Percentiles rank a stretch among this genome's conserved stretches.
These are phyloP conservation scores for Druon quercuslanigerum DNA, from an alignment of 1,140 invertebrate species.

Conservation along the genomic window DNA sequence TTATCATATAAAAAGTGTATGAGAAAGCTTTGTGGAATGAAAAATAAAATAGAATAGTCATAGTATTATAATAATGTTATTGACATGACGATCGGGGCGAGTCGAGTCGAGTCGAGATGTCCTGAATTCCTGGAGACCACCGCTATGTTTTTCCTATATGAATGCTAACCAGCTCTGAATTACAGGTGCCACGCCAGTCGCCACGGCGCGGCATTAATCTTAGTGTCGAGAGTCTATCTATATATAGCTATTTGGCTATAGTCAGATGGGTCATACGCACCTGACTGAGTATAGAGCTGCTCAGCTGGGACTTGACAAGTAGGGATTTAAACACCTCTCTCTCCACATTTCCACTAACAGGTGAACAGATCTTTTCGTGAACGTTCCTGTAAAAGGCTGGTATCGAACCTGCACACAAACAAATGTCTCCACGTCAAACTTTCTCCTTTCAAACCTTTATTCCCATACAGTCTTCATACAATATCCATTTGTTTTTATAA, in stretches of 20 bases:
- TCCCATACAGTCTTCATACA: no score
- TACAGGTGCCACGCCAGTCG: slow-evolving; percentile 12
- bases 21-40: neutral
- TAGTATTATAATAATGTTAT: neutral
- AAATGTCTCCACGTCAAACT: neutral
- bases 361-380: slow-evolving; percentile 79
- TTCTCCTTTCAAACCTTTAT: neutral
- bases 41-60: slow-evolving; percentile 12
- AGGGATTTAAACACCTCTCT: slow-evolving; percentile 80
- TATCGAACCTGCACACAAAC: slow-evolving; percentile 75
- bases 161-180: slow-evolving; percentile 15
- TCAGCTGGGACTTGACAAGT: slow-evolving; percentile 79
- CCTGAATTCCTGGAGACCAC: slow-evolving; percentile 26
- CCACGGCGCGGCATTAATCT: no score
- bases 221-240: no score
- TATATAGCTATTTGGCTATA: neutral
- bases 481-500: no score
- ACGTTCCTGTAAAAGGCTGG: slow-evolving; percentile 80
- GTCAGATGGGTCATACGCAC: slow-evolving; percentile 61
- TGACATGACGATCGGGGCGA: neutral
- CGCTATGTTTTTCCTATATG: neutral
- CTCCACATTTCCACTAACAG: slow-evolving; percentile 79
- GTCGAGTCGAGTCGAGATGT: no score
- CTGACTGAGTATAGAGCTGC: slow-evolving; percentile 77
- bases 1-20: neutral